These are phyloP conservation scores for Tragopan temminckii DNA, from an alignment of 2,797 vertebrate species.

Conservation along the genomic window DNA sequence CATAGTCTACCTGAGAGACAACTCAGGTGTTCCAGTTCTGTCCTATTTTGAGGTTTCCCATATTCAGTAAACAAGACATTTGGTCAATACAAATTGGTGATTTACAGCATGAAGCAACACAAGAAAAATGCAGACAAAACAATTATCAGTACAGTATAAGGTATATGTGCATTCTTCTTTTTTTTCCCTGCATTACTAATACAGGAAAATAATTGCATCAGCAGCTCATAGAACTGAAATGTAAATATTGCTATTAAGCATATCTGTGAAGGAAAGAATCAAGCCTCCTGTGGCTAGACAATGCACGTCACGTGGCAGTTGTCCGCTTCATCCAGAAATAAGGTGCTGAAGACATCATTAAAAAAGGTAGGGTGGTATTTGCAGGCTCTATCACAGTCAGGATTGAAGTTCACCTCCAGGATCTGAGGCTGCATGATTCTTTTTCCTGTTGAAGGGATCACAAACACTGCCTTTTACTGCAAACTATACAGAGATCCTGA, in stretches of 20 bases:
- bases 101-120: slow-evolving; percentile 15
- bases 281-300: slow-evolving; percentile 63
- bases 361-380: slow-evolving; percentile 93
- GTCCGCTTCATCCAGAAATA: slow-evolving; percentile 88
- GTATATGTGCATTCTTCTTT: not conserved
- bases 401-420: slow-evolving; percentile 95
- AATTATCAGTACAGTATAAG: not conserved
- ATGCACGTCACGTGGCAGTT: slow-evolving; percentile 86
- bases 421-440: slow-evolving; percentile 92
- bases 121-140: not conserved
- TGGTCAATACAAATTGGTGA: not conserved
- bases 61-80: not conserved
- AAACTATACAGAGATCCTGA: not conserved
- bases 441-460: slow-evolving; percentile 80
- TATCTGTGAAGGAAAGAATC: not conserved
- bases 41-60: not conserved
- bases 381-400: slow-evolving; percentile 94
- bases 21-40: not conserved
- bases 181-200: not conserved
- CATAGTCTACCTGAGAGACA: slow-evolving; percentile 12
- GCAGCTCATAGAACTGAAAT: slow-evolving; percentile 75
- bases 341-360: slow-evolving; percentile 92
- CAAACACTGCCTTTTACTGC: not conserved
- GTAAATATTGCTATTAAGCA: slow-evolving; percentile 41
- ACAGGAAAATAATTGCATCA: slow-evolving; percentile 31